These are phyloP conservation scores for Tachina lurida DNA, from an alignment of 2,888 invertebrate species.

Conservation along the genomic window DNA sequence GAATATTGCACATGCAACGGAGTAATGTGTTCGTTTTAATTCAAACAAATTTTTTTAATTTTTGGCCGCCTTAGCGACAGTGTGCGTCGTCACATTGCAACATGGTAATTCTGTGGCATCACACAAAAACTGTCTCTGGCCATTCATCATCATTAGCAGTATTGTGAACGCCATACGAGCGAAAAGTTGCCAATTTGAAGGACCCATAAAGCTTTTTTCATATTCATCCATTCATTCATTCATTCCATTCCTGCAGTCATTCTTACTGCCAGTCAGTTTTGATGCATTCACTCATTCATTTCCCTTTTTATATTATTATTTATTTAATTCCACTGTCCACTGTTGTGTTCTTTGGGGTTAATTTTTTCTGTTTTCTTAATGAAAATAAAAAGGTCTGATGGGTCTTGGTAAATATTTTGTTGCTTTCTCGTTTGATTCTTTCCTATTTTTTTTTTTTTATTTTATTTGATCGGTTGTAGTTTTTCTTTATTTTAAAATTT, in stretches of 20 bases:
- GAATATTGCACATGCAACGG: too few relatives aligned
- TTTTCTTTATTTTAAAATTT: slow-evolving; percentile 43
- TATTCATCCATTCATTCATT: slow-evolving; percentile 5
- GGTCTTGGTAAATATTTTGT: slow-evolving; percentile 38
- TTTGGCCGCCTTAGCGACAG: too few relatives aligned
- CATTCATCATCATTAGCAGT: slow-evolving; percentile 18
- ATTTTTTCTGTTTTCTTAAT: slow-evolving; percentile 12
- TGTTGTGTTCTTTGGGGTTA: slow-evolving; percentile 38
- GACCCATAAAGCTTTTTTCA: slow-evolving; percentile 39
- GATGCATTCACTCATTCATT: slow-evolving; percentile 57
- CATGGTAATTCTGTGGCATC: slow-evolving; percentile 28
- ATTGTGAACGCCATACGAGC: slow-evolving; percentile 12
- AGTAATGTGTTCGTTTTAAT: too few relatives aligned
- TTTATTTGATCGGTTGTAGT: slow-evolving; percentile 48
- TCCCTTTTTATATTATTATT: slow-evolving; percentile 50
- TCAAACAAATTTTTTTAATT: too few relatives aligned
- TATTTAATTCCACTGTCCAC: slow-evolving; percentile 34
- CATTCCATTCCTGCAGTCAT: slow-evolving; percentile 11
- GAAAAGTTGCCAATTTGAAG: slow-evolving; percentile 69
- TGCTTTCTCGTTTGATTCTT: slow-evolving; percentile 36
- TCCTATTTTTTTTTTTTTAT: slow-evolving; percentile 34
- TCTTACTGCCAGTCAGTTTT: slow-evolving; percentile 28
- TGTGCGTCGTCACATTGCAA: slow-evolving; percentile 23
- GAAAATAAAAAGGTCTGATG: slow-evolving; percentile 51
- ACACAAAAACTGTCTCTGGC: slow-evolving; percentile 45